Conservation (phyloP, 30 jellyfish, hydroid and myxozoan genomes). For the Turritopsis dohrnii region DNA sequence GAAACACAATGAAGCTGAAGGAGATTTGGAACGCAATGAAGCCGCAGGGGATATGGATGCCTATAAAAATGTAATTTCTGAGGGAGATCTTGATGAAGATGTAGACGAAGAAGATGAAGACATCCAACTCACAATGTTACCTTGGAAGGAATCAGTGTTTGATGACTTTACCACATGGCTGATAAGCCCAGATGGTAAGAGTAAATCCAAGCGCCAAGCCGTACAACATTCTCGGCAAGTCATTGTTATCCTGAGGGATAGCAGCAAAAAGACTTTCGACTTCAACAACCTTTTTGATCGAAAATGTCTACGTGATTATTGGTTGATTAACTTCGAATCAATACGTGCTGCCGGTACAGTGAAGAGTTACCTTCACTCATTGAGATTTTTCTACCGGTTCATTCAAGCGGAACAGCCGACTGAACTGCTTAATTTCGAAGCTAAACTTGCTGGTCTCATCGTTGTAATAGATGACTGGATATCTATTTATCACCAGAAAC, state of each 20-base stretch:
- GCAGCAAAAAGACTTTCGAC: slow-evolving; percentile 9
- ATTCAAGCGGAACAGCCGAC: not conserved
- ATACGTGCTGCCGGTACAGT: slow-evolving; percentile 34
- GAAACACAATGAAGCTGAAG: not conserved
- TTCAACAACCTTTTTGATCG: slow-evolving; percentile 16
- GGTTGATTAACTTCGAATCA: slow-evolving; percentile 19
- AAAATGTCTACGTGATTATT: slow-evolving; percentile 10
- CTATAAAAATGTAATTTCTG: slow-evolving; percentile 3
- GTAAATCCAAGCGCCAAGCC: slow-evolving; percentile 21
- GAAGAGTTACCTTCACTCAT: slow-evolving; percentile 33
- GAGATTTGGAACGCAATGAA: not conserved
- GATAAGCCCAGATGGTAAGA: slow-evolving; percentile 22
- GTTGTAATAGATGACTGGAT: slow-evolving; percentile 2
- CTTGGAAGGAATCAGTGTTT: slow-evolving; percentile 3
- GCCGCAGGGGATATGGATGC: not conserved
- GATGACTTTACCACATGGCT: slow-evolving; percentile 25
- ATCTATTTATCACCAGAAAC: not conserved
- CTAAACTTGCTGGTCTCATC: not conserved
- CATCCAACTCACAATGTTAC: slow-evolving; percentile 7
- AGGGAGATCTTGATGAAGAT: not conserved
- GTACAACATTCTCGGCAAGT: slow-evolving; percentile 25
- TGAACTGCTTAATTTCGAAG: not conserved
- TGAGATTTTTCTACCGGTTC: slow-evolving; percentile 10
- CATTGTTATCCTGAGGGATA: slow-evolving; percentile 7
- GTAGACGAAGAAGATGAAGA: slow-evolving; percentile 15